Percentiles rank a stretch among this genome's conserved stretches.
These are phyloP conservation scores for Lamprotornis superbus DNA, from an alignment of 2,113 vertebrate species.

Conservation along the genomic window DNA sequence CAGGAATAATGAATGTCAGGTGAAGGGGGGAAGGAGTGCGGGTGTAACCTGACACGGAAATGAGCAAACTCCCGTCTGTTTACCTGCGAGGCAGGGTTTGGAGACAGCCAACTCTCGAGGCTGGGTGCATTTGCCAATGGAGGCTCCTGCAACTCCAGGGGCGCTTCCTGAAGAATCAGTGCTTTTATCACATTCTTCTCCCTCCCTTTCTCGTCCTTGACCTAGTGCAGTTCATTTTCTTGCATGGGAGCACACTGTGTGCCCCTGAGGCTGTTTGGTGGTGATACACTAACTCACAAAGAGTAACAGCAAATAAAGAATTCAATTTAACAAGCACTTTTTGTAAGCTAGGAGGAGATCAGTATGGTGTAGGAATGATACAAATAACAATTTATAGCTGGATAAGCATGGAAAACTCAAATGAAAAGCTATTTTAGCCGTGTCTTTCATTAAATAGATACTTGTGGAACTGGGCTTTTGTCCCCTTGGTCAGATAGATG, in stretches of 20 bases:
- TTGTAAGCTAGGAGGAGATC: background rate
- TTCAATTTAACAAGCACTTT: background rate
- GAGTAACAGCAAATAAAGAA: background rate
- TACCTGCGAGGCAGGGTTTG: slow-evolving; percentile 70
- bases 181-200: background rate
- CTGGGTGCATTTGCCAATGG: background rate
- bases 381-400: background rate
- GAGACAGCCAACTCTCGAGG: background rate
- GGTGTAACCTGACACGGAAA: slow-evolving; percentile 48
- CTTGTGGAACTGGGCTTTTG: background rate
- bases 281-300: background rate
- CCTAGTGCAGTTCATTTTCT: background rate
- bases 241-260: accelerated
- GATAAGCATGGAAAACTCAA: background rate
- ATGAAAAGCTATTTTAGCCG: background rate
- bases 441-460: background rate
- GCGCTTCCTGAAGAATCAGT: background rate
- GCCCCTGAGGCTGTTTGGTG: background rate
- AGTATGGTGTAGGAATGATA: background rate
- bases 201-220: background rate
- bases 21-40: background rate
- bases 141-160: background rate
- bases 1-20: background rate
- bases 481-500: background rate
- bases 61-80: slow-evolving; percentile 60